Evolutionary conservation across 2,888 invertebrate genomes (phyloP), one percentile per base, ranked within the genome.

Genomic region (Diarsia brunnea): DNA sequence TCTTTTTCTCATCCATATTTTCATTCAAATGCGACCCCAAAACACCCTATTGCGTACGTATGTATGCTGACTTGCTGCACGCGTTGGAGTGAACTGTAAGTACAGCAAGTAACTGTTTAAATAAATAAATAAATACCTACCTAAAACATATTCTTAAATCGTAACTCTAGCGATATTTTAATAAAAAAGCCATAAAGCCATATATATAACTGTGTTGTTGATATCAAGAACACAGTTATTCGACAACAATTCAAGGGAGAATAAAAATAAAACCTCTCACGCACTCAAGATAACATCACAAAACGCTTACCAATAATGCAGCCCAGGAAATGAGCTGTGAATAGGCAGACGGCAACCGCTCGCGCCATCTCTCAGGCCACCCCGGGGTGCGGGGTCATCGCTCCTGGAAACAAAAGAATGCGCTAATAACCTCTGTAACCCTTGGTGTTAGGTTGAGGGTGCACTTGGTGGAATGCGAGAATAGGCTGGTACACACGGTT

Each of bases 301-400:
- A 75, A 79, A 75, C 55, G 92, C 96, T 96, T 89, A 96, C 96
- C 95, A 90, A 95, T 94, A 92, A 96, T 93, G 89, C 93, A 95
- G 79, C 95, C 95, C 88, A 96, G 94, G 92, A 96, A 96, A 93
- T 96, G 94, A 89, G 94, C 94, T 85, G 95, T 95, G 90, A 96
- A 95, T 87, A 96, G 92, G 93, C 92, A 95, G 88, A 93, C 92
- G 84, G 93, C 92, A 81, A 92, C 88, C 82, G 89, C 89, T 73
- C 94, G 93, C 91, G 94, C 94, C 96, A 96, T 96, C 90, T 89
- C 92, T 92, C 83, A 88, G 58, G 49, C 76, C 78, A 80, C 79
- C 75, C 75, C 83, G 73, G 78, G 88, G 88, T 83, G 88, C 78
- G 89, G 88, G 93, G 92, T 93, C 95, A 95, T 94, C 90, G 93